phyloP scores from a whole-genome alignment of 2,888 invertebrate genomes.

The Yponomeuta sedellus region DNA sequence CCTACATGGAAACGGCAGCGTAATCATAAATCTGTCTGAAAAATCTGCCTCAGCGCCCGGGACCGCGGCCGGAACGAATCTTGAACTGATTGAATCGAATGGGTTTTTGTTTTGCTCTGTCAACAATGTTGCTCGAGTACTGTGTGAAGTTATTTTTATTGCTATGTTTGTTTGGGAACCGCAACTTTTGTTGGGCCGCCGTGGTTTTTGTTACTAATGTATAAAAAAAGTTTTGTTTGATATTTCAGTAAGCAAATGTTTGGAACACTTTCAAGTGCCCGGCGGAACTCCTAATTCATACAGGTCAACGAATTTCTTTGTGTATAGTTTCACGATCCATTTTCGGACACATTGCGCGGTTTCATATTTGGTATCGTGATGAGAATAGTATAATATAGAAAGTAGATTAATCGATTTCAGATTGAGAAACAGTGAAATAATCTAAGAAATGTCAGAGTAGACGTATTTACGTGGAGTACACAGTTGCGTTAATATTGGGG shows the following conservation, averaged over 20 bases:
- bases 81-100: conserved; percentile 25
- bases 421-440: background rate
- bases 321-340: background rate
- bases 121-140: conserved; percentile 12
- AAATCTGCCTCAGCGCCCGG: conserved; percentile 6
- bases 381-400: background rate
- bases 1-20: conserved; percentile 16
- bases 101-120: conserved; percentile 15
- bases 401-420: background rate
- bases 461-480: background rate
- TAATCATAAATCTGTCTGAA: conserved; percentile 51
- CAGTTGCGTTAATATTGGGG: no score
- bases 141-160: conserved; percentile 10
- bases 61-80: conserved; percentile 33
- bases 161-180: conserved; percentile 3
- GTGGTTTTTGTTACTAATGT: background rate
- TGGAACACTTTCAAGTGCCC: background rate
- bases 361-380: background rate
- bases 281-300: background rate
- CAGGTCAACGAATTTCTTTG: background rate
- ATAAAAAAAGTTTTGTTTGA: background rate
- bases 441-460: background rate
- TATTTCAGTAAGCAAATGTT: conserved; percentile 1
- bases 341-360: background rate
- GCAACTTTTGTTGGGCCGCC: background rate